Conservation (phyloP, 2,797 vertebrate genomes). For the Allobates femoralis region DNA sequence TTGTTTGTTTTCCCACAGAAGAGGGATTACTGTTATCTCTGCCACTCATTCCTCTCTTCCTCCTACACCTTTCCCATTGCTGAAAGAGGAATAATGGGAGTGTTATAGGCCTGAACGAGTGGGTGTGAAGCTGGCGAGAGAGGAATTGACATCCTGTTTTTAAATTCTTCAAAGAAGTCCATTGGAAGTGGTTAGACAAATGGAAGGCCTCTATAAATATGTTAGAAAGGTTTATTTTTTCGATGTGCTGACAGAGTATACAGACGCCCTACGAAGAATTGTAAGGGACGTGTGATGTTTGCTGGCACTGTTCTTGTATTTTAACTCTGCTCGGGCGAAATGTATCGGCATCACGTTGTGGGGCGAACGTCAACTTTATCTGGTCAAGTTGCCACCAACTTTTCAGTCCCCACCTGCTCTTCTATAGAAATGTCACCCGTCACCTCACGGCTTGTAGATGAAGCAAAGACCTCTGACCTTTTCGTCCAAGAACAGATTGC, state of each 20-base stretch:
- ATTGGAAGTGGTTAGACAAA: slow-evolving; percentile 49
- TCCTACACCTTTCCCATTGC: slow-evolving; percentile 59
- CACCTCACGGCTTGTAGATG: slow-evolving; percentile 20
- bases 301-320: neutral
- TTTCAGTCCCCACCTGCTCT: neutral
- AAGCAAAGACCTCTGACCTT: slow-evolving; percentile 41
- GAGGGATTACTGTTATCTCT: slow-evolving; percentile 40
- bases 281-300: slow-evolving; percentile 22
- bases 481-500: slow-evolving; percentile 25
- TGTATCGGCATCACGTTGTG: neutral
- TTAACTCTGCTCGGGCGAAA: neutral
- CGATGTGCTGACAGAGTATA: slow-evolving; percentile 9
- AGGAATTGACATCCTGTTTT: slow-evolving; percentile 51
- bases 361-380: neutral
- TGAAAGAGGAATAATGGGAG: slow-evolving; percentile 41
- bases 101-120: slow-evolving; percentile 37
- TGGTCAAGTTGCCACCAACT: slow-evolving; percentile 1
- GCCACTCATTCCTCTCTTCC: slow-evolving; percentile 43
- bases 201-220: slow-evolving; percentile 43
- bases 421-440: slow-evolving; percentile 5
- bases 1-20: slow-evolving; percentile 54
- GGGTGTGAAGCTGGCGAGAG: slow-evolving; percentile 43
- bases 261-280: neutral
- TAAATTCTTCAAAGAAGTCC: slow-evolving; percentile 46
- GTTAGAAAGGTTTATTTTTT: slow-evolving; percentile 39